Evolutionary conservation across 2,888 invertebrate species (phyloP).

Genomic region (Rotaria macrura): DNA sequence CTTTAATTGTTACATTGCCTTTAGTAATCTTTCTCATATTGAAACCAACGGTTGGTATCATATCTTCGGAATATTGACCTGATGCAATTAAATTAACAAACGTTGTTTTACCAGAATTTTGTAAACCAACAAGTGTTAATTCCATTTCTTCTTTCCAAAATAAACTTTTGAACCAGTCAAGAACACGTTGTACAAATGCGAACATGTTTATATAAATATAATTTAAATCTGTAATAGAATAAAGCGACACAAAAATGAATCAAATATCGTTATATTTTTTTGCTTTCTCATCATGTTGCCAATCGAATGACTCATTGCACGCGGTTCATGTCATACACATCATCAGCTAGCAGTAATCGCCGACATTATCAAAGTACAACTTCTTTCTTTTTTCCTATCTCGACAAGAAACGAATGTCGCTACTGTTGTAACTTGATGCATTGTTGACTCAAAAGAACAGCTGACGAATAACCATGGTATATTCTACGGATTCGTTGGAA

Average conservation of each 20-base stretch:
- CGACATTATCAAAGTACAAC: neutral
- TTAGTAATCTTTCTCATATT: constrained; percentile 99
- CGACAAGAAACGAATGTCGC: neutral
- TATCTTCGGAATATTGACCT: constrained; percentile 97
- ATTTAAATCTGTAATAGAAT: neutral
- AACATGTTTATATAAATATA: constrained; percentile 53
- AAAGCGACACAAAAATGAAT: neutral
- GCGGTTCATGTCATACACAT: neutral
- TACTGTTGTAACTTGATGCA: neutral
- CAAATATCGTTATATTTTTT: neutral
- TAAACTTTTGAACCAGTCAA: constrained; percentile 97
- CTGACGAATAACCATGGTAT: neutral
- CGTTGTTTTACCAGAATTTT: constrained; percentile 98
- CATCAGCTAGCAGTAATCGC: too few relatives aligned
- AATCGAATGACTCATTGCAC: neutral
- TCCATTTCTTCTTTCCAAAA: constrained; percentile 99
- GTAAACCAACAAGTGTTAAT: constrained; percentile 89
- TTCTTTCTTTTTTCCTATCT: neutral
- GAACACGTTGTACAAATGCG: constrained; percentile 87
- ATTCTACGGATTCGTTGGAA: neutral
- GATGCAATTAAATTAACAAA: constrained; percentile 99
- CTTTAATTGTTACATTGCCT: constrained; percentile 97
- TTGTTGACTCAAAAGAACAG: neutral
- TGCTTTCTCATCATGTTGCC: neutral
- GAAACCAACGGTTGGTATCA: constrained; percentile 99